phyloP scores from a whole-genome alignment of 2,113 vertebrate genomes.

The Oryzias melastigma region DNA sequence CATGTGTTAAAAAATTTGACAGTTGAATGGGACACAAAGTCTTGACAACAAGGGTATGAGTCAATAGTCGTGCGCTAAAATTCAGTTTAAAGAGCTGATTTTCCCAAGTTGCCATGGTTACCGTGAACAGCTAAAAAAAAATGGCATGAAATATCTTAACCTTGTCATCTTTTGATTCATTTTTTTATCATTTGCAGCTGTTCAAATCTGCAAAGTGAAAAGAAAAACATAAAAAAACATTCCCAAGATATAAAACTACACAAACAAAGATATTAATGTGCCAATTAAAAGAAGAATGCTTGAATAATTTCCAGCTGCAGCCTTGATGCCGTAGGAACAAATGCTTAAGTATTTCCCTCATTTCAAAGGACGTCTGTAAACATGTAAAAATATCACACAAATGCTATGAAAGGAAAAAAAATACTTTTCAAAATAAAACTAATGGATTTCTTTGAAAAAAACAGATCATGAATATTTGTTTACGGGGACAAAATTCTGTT shows the following conservation, averaged over 20 bases:
- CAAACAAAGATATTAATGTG: slow-evolving; percentile 31
- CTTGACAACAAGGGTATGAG: too few species aligned
- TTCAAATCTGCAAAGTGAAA: slow-evolving; percentile 17
- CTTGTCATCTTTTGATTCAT: slow-evolving; percentile 18
- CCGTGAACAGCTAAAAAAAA: slow-evolving; percentile 24
- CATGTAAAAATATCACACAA: not conserved
- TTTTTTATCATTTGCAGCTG: slow-evolving; percentile 7
- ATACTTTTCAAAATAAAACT: too few species aligned
- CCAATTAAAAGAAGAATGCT: slow-evolving; percentile 24
- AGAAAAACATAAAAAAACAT: slow-evolving; percentile 22
- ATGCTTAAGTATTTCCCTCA: slow-evolving; percentile 1
- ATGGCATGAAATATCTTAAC: slow-evolving; percentile 45
- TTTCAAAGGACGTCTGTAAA: not conserved
- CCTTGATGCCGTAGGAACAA: slow-evolving; percentile 5
- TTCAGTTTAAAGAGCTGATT: too few species aligned
- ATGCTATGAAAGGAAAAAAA: too few species aligned
- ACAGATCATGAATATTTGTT: too few species aligned
- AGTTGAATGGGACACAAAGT: too few species aligned
- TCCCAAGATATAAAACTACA: slow-evolving; percentile 26
- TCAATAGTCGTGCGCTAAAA: too few species aligned
- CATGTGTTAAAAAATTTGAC: not conserved
- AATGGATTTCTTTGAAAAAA: too few species aligned
- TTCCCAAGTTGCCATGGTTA: too few species aligned
- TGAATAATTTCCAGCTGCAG: slow-evolving; percentile 14
- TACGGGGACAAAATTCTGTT: too few species aligned